Evolutionary conservation across 2,797 vertebrate genomes (phyloP).

Genomic region (Neosilurus hyrtlii): DNA sequence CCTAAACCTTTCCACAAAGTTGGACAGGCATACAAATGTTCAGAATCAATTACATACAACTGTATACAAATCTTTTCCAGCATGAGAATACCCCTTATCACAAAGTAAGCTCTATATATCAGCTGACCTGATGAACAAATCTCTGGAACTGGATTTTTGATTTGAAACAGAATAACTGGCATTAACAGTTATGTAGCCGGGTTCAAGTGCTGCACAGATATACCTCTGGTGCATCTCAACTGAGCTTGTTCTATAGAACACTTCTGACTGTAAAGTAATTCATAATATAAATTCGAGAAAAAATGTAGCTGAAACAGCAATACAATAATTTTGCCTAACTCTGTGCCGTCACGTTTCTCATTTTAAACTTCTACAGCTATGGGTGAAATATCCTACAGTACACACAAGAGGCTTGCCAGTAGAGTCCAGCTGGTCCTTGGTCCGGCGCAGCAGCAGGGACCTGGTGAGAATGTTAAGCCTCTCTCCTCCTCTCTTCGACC

Average conservation of each 20-base stretch:
- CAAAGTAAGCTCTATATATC: background rate
- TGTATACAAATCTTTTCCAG: background rate
- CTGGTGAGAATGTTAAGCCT: slow-evolving; percentile 87
- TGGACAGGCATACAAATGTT: background rate
- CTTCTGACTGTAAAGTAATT: background rate
- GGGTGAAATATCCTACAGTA: background rate
- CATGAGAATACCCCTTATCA: background rate
- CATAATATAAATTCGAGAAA: background rate
- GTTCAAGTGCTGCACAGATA: too few species aligned
- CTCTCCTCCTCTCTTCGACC: slow-evolving; percentile 86
- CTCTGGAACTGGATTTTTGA: too few species aligned
- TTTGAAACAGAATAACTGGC: too few species aligned
- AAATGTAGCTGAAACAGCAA: background rate
- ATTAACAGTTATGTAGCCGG: too few species aligned
- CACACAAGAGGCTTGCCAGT: slow-evolving; percentile 85
- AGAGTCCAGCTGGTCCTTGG: slow-evolving; percentile 83
- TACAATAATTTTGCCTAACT: background rate
- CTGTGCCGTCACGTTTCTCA: background rate
- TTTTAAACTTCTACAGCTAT: background rate
- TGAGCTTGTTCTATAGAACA: too few species aligned
- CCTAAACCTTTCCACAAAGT: background rate
- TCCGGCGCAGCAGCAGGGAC: slow-evolving; percentile 85
- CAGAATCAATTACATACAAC: background rate
- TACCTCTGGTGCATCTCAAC: too few species aligned
- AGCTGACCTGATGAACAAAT: too few species aligned